These are phyloP conservation scores for Diachasma alloeum DNA, from an alignment of 1,140 invertebrate species.

Conservation along the genomic window DNA sequence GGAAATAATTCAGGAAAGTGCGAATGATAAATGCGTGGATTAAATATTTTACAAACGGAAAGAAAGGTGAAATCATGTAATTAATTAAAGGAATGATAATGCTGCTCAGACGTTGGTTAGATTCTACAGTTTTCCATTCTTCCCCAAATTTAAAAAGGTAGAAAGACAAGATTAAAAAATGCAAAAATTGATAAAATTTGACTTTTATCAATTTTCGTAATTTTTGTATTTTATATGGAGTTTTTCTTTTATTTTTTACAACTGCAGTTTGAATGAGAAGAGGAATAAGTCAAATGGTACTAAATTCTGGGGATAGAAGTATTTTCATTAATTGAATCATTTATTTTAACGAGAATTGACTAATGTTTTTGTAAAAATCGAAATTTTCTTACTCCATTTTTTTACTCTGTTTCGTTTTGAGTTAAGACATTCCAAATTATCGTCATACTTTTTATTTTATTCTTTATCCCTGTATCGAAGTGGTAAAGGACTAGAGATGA, in stretches of 20 bases:
- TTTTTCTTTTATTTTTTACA: background rate
- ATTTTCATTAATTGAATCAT: too few relatives aligned
- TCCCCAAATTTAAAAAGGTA: background rate
- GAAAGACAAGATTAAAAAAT: background rate
- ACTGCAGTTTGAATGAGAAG: too few relatives aligned
- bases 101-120: background rate
- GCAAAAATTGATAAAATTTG: background rate
- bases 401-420: too few relatives aligned
- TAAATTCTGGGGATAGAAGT: too few relatives aligned
- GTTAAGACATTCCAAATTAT: too few relatives aligned
- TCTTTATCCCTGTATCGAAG: too few relatives aligned
- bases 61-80: constrained; percentile 36
- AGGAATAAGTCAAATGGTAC: too few relatives aligned
- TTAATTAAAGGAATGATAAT: background rate
- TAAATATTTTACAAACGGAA: constrained; percentile 55
- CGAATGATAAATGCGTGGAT: constrained; percentile 55
- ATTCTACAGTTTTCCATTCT: background rate
- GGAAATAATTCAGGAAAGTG: constrained; percentile 1
- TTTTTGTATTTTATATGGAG: background rate
- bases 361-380: too few relatives aligned
- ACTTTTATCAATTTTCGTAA: background rate
- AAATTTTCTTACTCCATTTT: too few relatives aligned
- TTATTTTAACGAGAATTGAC: too few relatives aligned
- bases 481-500: too few relatives aligned
- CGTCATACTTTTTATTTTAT: too few relatives aligned